These are phyloP conservation scores for Chromis chromis DNA, from an alignment of 2,797 vertebrate genomes.

Conservation along the genomic window DNA sequence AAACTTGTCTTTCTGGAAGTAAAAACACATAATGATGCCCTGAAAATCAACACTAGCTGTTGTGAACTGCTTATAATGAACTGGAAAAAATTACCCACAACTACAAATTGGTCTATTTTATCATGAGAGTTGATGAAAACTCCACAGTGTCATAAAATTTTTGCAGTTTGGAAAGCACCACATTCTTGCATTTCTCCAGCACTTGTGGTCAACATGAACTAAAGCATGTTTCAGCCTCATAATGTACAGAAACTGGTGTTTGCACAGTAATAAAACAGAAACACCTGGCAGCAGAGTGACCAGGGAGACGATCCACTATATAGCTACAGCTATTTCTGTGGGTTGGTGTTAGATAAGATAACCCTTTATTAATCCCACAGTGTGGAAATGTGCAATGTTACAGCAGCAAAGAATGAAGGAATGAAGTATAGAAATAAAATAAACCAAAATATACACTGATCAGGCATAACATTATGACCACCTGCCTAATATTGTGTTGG, in stretches of 20 bases:
- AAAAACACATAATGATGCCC: conserved; percentile 9
- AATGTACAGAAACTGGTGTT: not conserved
- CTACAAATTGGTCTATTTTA: not conserved
- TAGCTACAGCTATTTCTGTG: not conserved
- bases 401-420: no score
- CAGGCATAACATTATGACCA: no score
- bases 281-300: not conserved
- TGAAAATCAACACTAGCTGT: not conserved
- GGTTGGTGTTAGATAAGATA: no score
- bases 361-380: no score
- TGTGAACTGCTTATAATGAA: not conserved
- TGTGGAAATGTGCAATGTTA: no score
- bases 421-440: no score
- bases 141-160: not conserved
- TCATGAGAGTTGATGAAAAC: not conserved
- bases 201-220: not conserved
- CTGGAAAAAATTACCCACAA: not conserved
- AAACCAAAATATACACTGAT: no score
- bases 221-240: not conserved
- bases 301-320: not conserved
- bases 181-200: not conserved
- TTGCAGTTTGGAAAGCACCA: not conserved
- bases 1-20: not conserved
- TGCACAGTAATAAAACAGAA: not conserved
- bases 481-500: no score